A percentile compares a stretch with the other conserved stretches of the same genome.
phyloP scores from a whole-genome alignment of 92 coral and sea anemone species.

The Chrysogorgia sp. region DNA sequence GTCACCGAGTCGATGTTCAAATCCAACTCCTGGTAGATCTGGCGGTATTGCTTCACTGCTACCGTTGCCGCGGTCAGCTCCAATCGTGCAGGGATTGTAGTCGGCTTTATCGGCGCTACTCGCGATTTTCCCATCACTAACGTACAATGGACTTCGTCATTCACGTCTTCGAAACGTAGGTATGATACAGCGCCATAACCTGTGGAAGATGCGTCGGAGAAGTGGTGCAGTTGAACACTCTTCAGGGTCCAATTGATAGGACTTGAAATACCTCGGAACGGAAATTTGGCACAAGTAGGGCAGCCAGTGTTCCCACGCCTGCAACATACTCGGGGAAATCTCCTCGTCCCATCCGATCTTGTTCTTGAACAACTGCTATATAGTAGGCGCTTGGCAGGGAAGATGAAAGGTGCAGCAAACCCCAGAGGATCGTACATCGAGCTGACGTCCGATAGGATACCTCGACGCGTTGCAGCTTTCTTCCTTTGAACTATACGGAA shows the following conservation, averaged over 20 bases:
- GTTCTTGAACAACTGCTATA: not conserved
- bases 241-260: not conserved
- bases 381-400: no score
- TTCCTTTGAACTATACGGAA: not conserved
- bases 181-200: constrained; percentile 33
- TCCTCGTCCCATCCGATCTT: constrained; percentile 15
- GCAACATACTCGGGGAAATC: not conserved
- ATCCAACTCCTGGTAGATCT: constrained; percentile 8
- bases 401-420: no score
- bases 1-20: constrained; percentile 13
- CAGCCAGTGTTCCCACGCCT: constrained; percentile 1
- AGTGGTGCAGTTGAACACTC: constrained; percentile 9
- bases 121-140: constrained; percentile 18
- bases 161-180: constrained; percentile 15
- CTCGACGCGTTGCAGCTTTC: no score
- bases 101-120: constrained; percentile 19
- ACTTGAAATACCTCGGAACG: constrained; percentile 12
- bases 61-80: constrained; percentile 24
- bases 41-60: constrained; percentile 30
- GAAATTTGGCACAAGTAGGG: not conserved
- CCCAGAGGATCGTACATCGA: no score
- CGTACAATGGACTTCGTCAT: not conserved
- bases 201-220: constrained; percentile 2
- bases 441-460: no score
- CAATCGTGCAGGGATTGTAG: constrained; percentile 18